These are phyloP conservation scores for Ctenoplectra terminalis DNA, from an alignment of 1,140 invertebrate species.

Conservation along the genomic window DNA sequence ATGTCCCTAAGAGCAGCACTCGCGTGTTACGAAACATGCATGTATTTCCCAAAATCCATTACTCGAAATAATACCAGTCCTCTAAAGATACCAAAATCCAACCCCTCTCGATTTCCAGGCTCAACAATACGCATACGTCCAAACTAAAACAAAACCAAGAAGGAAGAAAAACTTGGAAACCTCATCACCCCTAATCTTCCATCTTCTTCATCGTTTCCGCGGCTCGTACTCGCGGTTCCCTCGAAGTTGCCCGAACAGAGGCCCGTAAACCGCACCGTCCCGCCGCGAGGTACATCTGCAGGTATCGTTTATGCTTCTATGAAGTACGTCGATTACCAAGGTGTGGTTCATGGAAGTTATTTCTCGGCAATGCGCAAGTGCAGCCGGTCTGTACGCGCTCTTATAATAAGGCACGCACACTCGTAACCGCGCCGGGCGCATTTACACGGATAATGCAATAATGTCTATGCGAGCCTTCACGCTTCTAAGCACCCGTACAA, in stretches of 20 bases:
- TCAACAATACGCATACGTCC: too few species aligned
- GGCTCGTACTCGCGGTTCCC: not conserved
- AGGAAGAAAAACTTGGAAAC: not conserved
- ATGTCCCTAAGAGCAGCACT: not conserved
- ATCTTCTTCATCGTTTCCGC: not conserved
- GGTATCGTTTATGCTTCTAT: constrained; percentile 30
- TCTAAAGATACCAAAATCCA: not conserved
- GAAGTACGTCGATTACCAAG: constrained; percentile 47
- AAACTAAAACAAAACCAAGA: not conserved
- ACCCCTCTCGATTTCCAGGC: not conserved
- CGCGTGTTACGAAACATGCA: not conserved
- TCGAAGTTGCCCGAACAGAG: not conserved
- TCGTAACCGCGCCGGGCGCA: not conserved
- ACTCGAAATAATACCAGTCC: not conserved
- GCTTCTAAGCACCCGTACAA: constrained; percentile 70
- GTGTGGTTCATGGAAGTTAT: constrained; percentile 47
- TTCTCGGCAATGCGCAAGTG: constrained; percentile 6
- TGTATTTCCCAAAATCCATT: too few species aligned
- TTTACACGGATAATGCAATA: constrained; percentile 66
- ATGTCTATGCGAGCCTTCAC: constrained; percentile 65
- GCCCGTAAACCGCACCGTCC: not conserved
- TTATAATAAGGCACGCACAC: constrained; percentile 45
- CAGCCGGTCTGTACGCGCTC: constrained; percentile 2
- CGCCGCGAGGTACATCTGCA: not conserved
- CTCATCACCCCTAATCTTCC: not conserved